These are phyloP conservation scores for Gallinago nigripennis DNA, from an alignment of 2,797 vertebrate genomes.

Conservation along the genomic window DNA sequence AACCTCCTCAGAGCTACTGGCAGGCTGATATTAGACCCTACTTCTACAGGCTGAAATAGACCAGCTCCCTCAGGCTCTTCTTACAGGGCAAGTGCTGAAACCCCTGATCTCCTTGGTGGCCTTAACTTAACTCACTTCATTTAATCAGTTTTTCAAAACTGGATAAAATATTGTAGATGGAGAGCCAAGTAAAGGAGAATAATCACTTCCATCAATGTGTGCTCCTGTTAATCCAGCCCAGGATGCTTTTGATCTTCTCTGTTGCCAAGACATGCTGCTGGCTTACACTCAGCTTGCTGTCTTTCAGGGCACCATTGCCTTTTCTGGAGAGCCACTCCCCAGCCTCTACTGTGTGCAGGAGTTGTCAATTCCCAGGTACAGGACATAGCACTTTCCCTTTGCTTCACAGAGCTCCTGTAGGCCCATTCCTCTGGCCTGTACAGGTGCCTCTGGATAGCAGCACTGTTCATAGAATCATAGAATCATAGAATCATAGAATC, in stretches of 20 bases:
- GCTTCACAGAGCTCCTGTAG: background rate
- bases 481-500: no score
- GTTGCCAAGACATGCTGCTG: background rate
- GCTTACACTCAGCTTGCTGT: background rate
- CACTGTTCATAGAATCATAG: no score
- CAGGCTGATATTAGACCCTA: background rate
- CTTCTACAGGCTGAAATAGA: background rate
- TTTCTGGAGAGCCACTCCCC: background rate
- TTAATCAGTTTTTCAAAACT: background rate
- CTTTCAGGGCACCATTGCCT: background rate
- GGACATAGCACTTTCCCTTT: background rate
- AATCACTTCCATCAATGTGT: background rate
- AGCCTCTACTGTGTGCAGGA: background rate
- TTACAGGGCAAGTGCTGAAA: background rate
- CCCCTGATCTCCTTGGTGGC: rapidly evolving
- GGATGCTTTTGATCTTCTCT: background rate
- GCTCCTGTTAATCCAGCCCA: background rate
- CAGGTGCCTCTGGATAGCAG: background rate
- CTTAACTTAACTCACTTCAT: background rate
- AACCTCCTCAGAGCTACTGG: background rate
- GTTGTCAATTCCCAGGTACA: background rate
- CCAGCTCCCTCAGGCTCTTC: background rate
- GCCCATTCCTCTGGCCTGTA: background rate
- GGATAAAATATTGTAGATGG: background rate
- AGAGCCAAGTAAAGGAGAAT: background rate